Base-by-base conservation (phyloP, 2,113 vertebrate genomes). In the Phaethon lepturus region DNA sequence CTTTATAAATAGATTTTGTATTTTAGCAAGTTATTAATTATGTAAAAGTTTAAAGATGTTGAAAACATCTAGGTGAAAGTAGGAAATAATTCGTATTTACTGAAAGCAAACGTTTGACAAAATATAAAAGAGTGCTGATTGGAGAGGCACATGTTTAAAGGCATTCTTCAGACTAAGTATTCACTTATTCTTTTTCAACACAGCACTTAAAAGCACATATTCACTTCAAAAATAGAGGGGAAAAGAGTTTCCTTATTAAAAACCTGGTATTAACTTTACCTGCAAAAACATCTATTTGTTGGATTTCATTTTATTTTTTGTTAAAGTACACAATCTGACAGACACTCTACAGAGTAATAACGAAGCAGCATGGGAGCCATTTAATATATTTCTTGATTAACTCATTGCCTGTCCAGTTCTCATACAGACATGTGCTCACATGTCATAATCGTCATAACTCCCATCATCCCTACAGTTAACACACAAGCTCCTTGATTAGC, bases 381-480 rank as follows among this genome's bases (percentile, higher is more conserved):
- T 99, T 99, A 99, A 99, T 99, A 98, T 96, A 98, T 97, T 98
- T 98, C 97, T 98, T 99, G 98, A 99, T 99, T 99, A 99, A 99
- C 99, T 99, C 99, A 98, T 99, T 98, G 98, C 99, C 99, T 98
- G 99, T 99, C 99, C 99, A 98, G 98, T 99, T 98, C 96, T 97
- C 97, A 98, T 97, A 98, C 97, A 99, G 99, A 99, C 99, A 98
- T 98, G 99, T 98, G 98, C 98, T 99, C 98, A 99, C 99, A 99
- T 99, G 99, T 99, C 99, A 99, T 99, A 99, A 99, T 99, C 98
- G 98, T 99, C 99, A 99, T 99, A 99, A 99, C 98, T 99, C 98
- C 98, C 98, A 98, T 98, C 98, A 98, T 98, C 98, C 98, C 98
- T 96, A 97, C 98, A 96, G 98, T 98, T 98, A 98, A 97, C 98